Conservation (phyloP, 2,113 vertebrate species). For the Anas platyrhynchos region DNA sequence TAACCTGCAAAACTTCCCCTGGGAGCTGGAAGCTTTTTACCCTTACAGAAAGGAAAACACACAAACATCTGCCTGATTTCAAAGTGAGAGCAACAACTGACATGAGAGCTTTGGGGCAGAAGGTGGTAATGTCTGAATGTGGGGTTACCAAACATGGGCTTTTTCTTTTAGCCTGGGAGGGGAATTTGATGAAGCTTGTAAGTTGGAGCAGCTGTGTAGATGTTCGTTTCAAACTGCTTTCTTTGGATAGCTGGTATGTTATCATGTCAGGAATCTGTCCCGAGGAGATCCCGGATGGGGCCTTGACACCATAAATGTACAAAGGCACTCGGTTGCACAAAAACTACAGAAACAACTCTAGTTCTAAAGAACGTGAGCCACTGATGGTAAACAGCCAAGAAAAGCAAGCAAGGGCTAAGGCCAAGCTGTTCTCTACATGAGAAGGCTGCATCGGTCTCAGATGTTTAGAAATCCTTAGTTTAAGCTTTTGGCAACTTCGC, state of each 20-base stretch:
- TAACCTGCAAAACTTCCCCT: neutral
- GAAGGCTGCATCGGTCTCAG: neutral
- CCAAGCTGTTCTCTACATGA: neutral
- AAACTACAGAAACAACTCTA: slow-evolving; percentile 45
- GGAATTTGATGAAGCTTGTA: slow-evolving; percentile 41
- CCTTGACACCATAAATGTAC: slow-evolving; percentile 70
- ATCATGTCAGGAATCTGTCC: slow-evolving; percentile 63
- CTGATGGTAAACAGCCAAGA: slow-evolving; percentile 49
- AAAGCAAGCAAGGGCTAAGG: slow-evolving; percentile 61
- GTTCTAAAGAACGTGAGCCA: slow-evolving; percentile 52
- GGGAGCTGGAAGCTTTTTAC: neutral
- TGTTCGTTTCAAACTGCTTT: slow-evolving; percentile 46
- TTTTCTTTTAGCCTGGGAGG: slow-evolving; percentile 28
- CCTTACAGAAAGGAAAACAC: neutral
- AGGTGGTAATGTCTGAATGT: neutral
- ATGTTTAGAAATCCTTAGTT: slow-evolving; percentile 30
- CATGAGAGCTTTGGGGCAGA: neutral
- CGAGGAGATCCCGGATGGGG: slow-evolving; percentile 60
- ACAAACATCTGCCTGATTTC: neutral
- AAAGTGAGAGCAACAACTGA: neutral
- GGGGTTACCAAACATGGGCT: slow-evolving; percentile 48
- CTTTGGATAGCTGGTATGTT: slow-evolving; percentile 64
- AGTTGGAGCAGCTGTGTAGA: slow-evolving; percentile 58
- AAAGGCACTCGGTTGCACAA: slow-evolving; percentile 56
- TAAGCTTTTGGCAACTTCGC: neutral